Conservation (phyloP, 2,797 vertebrate species). For the Mus spretus region DNA sequence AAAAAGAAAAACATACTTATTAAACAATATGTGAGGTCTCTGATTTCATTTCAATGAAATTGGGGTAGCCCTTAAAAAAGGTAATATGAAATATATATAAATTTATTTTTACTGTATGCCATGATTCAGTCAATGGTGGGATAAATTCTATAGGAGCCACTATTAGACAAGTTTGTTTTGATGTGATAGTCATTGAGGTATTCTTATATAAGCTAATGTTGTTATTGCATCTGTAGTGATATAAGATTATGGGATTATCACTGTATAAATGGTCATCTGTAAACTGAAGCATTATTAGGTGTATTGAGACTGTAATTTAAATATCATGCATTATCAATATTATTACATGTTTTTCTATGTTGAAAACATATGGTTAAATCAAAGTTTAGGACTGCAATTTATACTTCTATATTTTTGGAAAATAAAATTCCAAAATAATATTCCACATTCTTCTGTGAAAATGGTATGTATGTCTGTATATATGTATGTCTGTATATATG, state of each 20-base stretch:
- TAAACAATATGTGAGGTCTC: background rate
- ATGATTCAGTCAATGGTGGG: background rate
- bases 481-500: too few species aligned
- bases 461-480: background rate
- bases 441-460: conserved; percentile 22
- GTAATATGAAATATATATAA: background rate
- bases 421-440: background rate
- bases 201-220: background rate
- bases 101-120: conserved; percentile 27
- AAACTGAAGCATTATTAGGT: background rate
- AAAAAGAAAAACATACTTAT: background rate
- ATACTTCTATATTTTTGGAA: conserved; percentile 1
- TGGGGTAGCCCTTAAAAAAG: background rate
- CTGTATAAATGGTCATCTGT: background rate
- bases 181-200: background rate
- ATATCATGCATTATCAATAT: background rate
- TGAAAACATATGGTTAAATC: conserved; percentile 9
- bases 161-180: background rate
- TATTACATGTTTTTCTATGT: background rate
- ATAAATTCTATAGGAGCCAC: background rate
- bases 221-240: background rate
- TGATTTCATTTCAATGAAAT: background rate
- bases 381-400: background rate
- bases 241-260: background rate
- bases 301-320: background rate